Base-by-base conservation (phyloP, 2,113 vertebrate genomes). In the Anoura caudifer region DNA sequence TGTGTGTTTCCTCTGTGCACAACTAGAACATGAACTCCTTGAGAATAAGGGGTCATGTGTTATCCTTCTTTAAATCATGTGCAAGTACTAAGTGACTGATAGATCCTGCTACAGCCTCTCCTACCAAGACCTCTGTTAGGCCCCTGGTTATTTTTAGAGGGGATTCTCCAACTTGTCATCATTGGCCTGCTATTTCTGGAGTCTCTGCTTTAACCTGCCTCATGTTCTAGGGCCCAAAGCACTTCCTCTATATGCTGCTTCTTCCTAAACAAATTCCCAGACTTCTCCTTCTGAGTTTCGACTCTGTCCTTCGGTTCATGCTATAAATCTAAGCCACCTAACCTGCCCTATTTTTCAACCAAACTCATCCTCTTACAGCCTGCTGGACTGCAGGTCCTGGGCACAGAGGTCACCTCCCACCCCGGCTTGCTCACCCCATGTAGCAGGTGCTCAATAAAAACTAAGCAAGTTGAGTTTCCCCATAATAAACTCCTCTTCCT, bases 271-370 rank as follows among this genome's bases (percentile, higher is more conserved):
- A 84, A 96, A 87, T 65, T 90, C 31, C 47, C 28, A 72, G 36
- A 61, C 38, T 88, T 72, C 85, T 93, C 89, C 61, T 47, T 77
- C 73, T 82, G 69, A 84, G 77, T 77, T 91, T 95, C 88, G 86
- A 95, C 22, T 88, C 43, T 80, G 43, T 54, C 52, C 28, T 94
- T 91, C 28, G 41, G 38, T 90, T 90, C 77, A 86, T 43, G 38
- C n/a, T 33, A 52, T 24, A 83, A 85, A 31, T 54, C 14, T 54
- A 56, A 56, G 82, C 0, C 36, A 61, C 12, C 72, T 22, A 52
- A 52, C 33, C 24, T 75, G 65, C 36, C 70, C 20, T 69, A 56
- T 61, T 69, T 56, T 94, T 88, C 72, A 88, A 56, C 24, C 59
- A 95, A 65, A 90, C 16, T 70, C 54, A 63, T 54, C 10, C 63